Evolutionary conservation across 2,113 vertebrate genomes (phyloP).

Genomic region (Empidonax alnorum): DNA sequence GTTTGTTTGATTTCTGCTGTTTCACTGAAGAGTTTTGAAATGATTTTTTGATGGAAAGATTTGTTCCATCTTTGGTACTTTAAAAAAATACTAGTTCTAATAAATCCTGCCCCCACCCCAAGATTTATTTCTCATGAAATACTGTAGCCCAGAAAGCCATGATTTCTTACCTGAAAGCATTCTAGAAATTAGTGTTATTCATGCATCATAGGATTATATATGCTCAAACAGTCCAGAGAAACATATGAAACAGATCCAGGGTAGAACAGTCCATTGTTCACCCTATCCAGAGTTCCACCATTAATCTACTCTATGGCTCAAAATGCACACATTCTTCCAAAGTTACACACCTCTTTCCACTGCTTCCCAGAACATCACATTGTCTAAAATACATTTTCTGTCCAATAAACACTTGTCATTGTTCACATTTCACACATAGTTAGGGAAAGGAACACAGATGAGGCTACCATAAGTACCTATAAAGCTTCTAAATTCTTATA

Average conservation of each 20-base stretch:
- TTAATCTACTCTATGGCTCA: not conserved
- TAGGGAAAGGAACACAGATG: not conserved
- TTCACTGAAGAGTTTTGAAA: not conserved
- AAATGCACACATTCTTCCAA: fast-evolving
- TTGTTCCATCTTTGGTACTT: not conserved
- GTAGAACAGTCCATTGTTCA: not conserved
- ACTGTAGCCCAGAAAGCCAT: not conserved
- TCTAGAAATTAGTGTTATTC: not conserved
- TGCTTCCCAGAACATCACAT: not conserved
- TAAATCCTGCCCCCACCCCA: not conserved
- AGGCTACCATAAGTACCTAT: not conserved
- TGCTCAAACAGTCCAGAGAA: not conserved
- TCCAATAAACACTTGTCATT: not conserved
- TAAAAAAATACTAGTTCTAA: not conserved
- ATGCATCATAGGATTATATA: not conserved
- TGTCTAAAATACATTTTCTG: not conserved
- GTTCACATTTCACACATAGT: not conserved
- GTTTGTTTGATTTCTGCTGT: not conserved
- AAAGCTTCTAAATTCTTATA: not conserved
- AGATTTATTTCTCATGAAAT: not conserved
- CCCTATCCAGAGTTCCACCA: not conserved
- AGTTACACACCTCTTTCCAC: not conserved
- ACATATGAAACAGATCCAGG: fast-evolving
- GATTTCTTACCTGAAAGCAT: not conserved
- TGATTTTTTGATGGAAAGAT: not conserved